These are phyloP conservation scores for Dolomedes plantarius DNA, from an alignment of 2,888 invertebrate genomes.

Conservation along the genomic window DNA sequence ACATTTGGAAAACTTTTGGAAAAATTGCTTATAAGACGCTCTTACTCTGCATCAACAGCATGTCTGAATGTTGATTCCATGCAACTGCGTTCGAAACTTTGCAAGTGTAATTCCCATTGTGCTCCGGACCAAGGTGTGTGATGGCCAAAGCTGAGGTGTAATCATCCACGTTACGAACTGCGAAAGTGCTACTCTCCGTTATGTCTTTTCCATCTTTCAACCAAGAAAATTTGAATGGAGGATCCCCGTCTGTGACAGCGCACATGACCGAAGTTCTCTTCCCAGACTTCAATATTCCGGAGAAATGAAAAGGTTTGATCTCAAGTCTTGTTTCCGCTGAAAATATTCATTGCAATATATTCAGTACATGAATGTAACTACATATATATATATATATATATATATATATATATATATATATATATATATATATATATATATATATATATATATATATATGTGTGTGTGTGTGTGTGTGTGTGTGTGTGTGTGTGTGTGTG, in stretches of 20 bases:
- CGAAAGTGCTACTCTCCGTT: background rate
- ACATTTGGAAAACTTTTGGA: no score
- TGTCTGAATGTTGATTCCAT: slow-evolving; percentile 25
- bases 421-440: no score
- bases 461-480: no score
- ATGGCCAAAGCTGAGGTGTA: slow-evolving; percentile 21
- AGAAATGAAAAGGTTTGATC: slow-evolving; percentile 52
- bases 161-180: slow-evolving; percentile 14
- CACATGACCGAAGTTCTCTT: slow-evolving; percentile 26
- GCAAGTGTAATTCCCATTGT: slow-evolving; percentile 65
- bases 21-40: no score
- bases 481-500: no score
- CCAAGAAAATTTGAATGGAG: slow-evolving; percentile 37
- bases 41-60: slow-evolving; percentile 24
- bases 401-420: no score
- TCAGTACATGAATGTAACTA: no score
- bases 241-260: slow-evolving; percentile 26
- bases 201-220: slow-evolving; percentile 30
- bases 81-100: slow-evolving; percentile 51
- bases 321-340: background rate
- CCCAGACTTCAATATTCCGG: slow-evolving; percentile 24
- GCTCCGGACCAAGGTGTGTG: slow-evolving; percentile 36
- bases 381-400: no score
- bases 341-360: background rate
- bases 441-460: no score